These are phyloP conservation scores for Melangyna quadrimaculata DNA, from an alignment of 2,888 invertebrate species.

Conservation along the genomic window DNA sequence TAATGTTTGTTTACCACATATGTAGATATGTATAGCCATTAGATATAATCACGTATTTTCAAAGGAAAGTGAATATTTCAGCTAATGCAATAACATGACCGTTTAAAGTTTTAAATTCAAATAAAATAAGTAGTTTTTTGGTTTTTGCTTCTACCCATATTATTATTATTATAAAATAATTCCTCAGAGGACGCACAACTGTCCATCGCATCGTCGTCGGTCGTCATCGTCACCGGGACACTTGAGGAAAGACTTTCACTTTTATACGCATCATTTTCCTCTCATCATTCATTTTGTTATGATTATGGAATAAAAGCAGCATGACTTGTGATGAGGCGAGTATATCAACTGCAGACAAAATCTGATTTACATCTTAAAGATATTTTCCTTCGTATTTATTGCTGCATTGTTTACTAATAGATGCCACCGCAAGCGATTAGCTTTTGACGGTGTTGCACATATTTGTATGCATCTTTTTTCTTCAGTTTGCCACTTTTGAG, in stretches of 20 bases:
- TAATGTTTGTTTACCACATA: slow-evolving; percentile 34
- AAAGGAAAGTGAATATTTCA: slow-evolving; percentile 18
- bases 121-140: slow-evolving; percentile 26
- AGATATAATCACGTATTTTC: slow-evolving; percentile 5
- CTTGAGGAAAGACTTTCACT: slow-evolving; percentile 60
- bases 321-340: slow-evolving; percentile 4
- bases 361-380: slow-evolving; percentile 64
- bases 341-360: slow-evolving; percentile 31
- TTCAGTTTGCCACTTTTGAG: slow-evolving; percentile 24
- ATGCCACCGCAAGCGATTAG: slow-evolving; percentile 45
- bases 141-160: background rate
- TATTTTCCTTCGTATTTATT: slow-evolving; percentile 57
- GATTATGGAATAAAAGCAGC: slow-evolving; percentile 32
- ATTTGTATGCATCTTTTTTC: background rate
- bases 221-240: slow-evolving; percentile 1
- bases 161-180: slow-evolving; percentile 35
- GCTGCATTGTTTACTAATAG: slow-evolving; percentile 64
- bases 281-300: slow-evolving; percentile 58
- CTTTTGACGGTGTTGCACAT: slow-evolving; percentile 29
- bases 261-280: slow-evolving; percentile 66
- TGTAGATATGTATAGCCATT: too few species aligned
- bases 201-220: too few species aligned
- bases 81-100: slow-evolving; percentile 16
- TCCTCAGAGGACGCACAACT: slow-evolving; percentile 14
- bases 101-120: slow-evolving; percentile 42